A percentile compares a stretch with the other conserved stretches of the same genome.
Evolutionary conservation across 2,888 invertebrate species (phyloP).

Genomic region (Macaria liturata): DNA sequence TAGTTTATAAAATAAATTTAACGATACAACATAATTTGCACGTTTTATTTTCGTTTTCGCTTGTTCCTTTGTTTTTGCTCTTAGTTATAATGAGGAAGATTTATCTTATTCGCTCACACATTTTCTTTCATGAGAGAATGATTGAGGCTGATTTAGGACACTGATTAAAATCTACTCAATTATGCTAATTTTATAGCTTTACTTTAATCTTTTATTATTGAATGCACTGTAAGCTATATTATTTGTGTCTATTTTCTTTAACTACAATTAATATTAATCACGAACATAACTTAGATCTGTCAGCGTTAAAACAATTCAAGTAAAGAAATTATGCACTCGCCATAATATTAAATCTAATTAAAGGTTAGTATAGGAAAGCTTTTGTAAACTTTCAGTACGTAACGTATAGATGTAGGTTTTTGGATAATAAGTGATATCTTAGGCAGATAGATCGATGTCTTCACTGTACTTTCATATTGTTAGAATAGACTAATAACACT

Average conservation of each 20-base stretch:
- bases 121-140: too few species aligned
- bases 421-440: slow-evolving; percentile 64
- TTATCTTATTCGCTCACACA: too few species aligned
- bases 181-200: too few species aligned
- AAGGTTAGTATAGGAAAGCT: slow-evolving; percentile 40
- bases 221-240: too few species aligned
- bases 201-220: too few species aligned
- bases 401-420: slow-evolving; percentile 56
- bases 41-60: slow-evolving; percentile 63
- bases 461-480: slow-evolving; percentile 75
- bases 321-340: slow-evolving; percentile 19
- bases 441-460: slow-evolving; percentile 75
- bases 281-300: too few species aligned
- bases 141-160: too few species aligned
- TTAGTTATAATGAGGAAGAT: too few species aligned
- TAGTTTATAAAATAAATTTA: slow-evolving; percentile 80
- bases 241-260: too few species aligned
- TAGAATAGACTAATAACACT: slow-evolving; percentile 55
- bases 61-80: slow-evolving; percentile 23
- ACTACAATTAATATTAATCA: too few species aligned
- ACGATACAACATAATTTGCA: slow-evolving; percentile 69
- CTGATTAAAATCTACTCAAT: too few species aligned
- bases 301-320: slow-evolving; percentile 12
- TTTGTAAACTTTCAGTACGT: slow-evolving; percentile 64
- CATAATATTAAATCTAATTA: slow-evolving; percentile 9